phyloP scores from a whole-genome alignment of 1,140 invertebrate genomes.

The Helicoverpa armigera region DNA sequence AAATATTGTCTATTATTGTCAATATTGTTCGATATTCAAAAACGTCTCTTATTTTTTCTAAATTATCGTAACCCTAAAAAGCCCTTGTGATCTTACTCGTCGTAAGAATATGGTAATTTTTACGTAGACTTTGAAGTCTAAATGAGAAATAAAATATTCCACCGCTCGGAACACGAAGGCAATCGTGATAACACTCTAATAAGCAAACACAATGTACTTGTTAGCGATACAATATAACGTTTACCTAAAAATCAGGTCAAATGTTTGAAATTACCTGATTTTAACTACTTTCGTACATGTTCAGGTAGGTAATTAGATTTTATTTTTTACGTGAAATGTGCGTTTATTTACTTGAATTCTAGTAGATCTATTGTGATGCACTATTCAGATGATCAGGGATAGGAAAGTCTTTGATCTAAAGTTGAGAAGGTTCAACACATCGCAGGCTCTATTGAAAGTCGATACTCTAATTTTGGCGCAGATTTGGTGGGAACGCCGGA shows the following conservation, averaged over 20 bases:
- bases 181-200: slow-evolving; percentile 35
- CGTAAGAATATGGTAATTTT: background rate
- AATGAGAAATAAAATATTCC: background rate
- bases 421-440: slow-evolving; percentile 41
- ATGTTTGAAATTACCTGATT: background rate
- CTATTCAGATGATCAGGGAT: slow-evolving; percentile 30
- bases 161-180: slow-evolving; percentile 10
- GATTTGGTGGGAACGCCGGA: slow-evolving; percentile 24
- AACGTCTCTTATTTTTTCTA: no score
- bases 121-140: no score
- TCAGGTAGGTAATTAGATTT: background rate
- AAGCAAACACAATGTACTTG: slow-evolving; percentile 27
- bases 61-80: no score
- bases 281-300: background rate
- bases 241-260: slow-evolving; percentile 20
- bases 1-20: no score
- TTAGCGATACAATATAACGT: slow-evolving; percentile 6
- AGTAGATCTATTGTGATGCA: slow-evolving; percentile 20
- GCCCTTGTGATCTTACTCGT: no score
- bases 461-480: slow-evolving; percentile 42
- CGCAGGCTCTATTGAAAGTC: slow-evolving; percentile 48
- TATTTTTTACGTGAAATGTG: background rate
- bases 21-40: no score
- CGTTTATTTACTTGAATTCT: background rate
- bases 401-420: slow-evolving; percentile 33